Evolutionary conservation across 2,888 invertebrate genomes (phyloP).

Genomic region (Andrena bicolor): DNA sequence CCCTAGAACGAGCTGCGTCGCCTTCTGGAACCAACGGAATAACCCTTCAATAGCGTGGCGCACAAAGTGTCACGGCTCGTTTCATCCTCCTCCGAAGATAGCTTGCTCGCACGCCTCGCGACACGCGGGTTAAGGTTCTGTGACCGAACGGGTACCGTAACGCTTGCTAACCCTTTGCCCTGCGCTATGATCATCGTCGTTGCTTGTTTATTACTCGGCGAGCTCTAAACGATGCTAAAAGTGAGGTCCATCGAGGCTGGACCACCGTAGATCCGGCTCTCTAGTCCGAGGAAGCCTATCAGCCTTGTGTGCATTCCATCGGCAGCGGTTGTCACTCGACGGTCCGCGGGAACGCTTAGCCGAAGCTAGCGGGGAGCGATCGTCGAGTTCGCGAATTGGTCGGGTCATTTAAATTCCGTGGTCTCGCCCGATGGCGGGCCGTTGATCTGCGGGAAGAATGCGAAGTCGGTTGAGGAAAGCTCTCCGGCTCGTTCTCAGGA

Average conservation of each 20-base stretch:
- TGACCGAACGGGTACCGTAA: background rate
- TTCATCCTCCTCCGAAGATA: background rate
- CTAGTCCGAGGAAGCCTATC: background rate
- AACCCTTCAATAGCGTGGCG: background rate
- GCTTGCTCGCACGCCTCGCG: background rate
- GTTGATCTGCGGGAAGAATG: constrained; percentile 58
- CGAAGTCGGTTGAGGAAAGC: constrained; percentile 61
- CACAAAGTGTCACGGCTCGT: background rate
- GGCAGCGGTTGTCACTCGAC: constrained; percentile 12
- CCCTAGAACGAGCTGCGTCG: constrained; percentile 22
- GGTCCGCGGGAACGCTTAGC: no score
- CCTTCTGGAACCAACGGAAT: constrained; percentile 13
- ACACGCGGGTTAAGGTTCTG: background rate
- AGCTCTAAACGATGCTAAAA: no score
- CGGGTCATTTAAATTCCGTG: constrained; percentile 59
- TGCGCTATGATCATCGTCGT: background rate
- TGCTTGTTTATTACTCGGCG: background rate
- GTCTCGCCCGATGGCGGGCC: constrained; percentile 42
- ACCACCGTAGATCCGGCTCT: no score
- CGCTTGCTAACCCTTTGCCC: background rate
- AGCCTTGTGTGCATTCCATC: background rate
- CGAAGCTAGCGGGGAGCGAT: background rate
- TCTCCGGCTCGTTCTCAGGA: constrained; percentile 53
- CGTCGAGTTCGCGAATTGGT: constrained; percentile 2
- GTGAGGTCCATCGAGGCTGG: no score